Evolutionary conservation across 1,140 invertebrate species (phyloP), one percentile per base, ranked within the genome.

Genomic region (Drosophila orena): DNA sequence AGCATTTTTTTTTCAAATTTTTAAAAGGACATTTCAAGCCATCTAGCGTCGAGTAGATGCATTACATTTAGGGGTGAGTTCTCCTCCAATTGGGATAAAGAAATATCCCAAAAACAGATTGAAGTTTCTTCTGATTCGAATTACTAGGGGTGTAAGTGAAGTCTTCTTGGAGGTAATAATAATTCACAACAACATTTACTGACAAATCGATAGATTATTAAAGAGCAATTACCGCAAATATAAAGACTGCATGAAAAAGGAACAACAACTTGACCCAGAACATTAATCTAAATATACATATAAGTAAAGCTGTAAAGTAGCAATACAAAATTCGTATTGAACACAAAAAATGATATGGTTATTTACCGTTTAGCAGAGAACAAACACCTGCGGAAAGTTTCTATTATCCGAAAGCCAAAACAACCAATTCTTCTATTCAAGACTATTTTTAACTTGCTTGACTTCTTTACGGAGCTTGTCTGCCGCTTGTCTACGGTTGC

Each of bases 401-500:
- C 35, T 35, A 42, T 64, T 43, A 42, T 11, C 5, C 27, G 47
- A 0, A 44, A 40, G 24, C 58, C 44, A 42, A 66, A 24, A 43
- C 65, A 17, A 35, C 24, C 24, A 27, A 69, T 57, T 47, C 42
- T 71, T 40, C 65, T 40, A 57, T 71, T 70, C 64, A 71, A 20
- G 22, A 57, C 35, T 71, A 71, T 71, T 71, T 71, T 70, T 71
- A 71, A 49, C 65, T 57, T 57, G 68, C 40, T 57, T 70, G 68
- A 49, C 64, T 71, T 71, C 68, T 57, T 70, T 70, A 22, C 42
- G 17, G 34, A 74, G 60, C 68, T 59, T 70, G 79, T 81, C 79
- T 81, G 61, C 57, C 37, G 54, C 58, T 62, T 81, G 79, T 83
- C 79, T 83, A 61, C 76, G 66, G 47, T 55, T 84, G 74, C 69